Percentiles rank a stretch among this genome's conserved stretches.
Evolutionary conservation across 1,140 invertebrate genomes (phyloP).

Genomic region (Bombus vancouverensis): DNA sequence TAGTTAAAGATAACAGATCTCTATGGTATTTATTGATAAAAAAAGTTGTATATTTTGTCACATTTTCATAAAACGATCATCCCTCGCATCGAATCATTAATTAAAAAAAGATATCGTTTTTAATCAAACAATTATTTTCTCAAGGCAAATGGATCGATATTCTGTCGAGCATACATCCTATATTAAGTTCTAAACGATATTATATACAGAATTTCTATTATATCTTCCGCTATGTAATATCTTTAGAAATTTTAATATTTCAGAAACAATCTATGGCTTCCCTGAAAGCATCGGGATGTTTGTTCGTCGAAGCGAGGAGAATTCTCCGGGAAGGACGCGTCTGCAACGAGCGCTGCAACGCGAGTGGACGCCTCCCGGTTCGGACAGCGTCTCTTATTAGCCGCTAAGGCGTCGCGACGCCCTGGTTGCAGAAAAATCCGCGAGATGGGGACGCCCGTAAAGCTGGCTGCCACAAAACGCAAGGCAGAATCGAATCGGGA

Average conservation of each 20-base stretch:
- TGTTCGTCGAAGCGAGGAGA: neutral
- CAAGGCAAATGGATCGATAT: neutral
- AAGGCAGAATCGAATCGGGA: constrained; percentile 3
- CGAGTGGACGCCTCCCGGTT: constrained; percentile 50
- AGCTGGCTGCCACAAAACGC: constrained; percentile 47
- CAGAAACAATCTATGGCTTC: neutral
- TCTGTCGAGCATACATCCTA: neutral
- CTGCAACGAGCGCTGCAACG: constrained; percentile 62
- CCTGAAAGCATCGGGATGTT: neutral
- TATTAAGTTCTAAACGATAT: neutral
- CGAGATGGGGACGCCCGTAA: constrained; percentile 78
- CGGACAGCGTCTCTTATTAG: constrained; percentile 74
- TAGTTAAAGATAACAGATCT: too few species aligned
- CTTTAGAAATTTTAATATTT: neutral
- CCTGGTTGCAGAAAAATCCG: constrained; percentile 79
- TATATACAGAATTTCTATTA: neutral
- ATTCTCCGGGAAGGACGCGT: neutral
- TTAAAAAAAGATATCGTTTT: neutral
- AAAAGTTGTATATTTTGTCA: too few species aligned
- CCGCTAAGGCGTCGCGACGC: constrained; percentile 79
- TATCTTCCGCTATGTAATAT: neutral
- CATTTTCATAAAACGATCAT: too few species aligned
- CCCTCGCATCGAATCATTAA: too few species aligned
- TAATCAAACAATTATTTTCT: neutral
- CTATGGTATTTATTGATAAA: too few species aligned